A percentile compares a stretch with the other conserved stretches of the same genome.
Conservation (phyloP, 2,113 vertebrate species). For the Sturnira hondurensis region DNA sequence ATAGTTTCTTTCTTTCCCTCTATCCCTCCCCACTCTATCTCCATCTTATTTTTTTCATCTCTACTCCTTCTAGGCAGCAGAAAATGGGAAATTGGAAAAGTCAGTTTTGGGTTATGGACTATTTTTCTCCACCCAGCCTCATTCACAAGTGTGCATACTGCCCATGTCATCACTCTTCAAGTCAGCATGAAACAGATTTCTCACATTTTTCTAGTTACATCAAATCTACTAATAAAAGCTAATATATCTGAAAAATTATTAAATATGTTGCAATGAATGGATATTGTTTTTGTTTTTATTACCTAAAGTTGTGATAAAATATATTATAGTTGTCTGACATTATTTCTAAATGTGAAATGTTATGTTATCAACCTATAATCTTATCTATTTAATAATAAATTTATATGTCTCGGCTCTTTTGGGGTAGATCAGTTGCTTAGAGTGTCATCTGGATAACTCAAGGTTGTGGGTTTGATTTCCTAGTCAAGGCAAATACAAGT, state of each 20-base stretch:
- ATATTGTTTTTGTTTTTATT: constrained; percentile 25
- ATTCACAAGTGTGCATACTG: neutral
- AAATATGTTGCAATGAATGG: neutral
- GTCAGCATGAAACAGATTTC: neutral
- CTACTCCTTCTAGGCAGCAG: neutral
- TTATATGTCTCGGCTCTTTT: neutral
- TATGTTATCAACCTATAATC: neutral
- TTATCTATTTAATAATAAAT: neutral
- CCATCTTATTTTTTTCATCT: neutral
- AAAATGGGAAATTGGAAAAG: neutral
- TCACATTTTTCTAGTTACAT: neutral
- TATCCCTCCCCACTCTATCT: neutral
- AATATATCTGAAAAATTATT: neutral
- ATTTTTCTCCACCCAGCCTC: neutral
- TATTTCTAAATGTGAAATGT: constrained; percentile 24
- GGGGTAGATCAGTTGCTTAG: no score
- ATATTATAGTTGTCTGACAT: neutral
- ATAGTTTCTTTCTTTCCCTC: neutral
- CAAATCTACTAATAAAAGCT: neutral
- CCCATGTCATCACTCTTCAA: neutral
- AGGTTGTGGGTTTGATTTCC: no score
- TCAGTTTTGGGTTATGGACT: neutral
- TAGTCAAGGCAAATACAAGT: no score
- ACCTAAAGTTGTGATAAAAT: neutral
- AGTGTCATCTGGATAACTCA: no score